Percentiles rank a stretch among this genome's conserved stretches.
These are phyloP conservation scores for Leucophora obtusa DNA, from an alignment of 2,888 invertebrate species.

Conservation along the genomic window DNA sequence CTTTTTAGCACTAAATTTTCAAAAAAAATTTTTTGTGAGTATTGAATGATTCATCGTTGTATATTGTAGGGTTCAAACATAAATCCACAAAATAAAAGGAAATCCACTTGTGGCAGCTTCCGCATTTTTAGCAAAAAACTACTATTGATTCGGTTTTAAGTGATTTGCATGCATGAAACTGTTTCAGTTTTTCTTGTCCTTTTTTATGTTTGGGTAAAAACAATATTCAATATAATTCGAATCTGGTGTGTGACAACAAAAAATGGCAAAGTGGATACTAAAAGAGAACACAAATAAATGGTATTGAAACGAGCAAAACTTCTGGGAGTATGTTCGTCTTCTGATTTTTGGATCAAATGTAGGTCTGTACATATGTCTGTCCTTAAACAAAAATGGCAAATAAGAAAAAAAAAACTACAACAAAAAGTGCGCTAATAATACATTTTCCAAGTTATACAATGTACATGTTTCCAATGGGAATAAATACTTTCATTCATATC, in stretches of 20 bases:
- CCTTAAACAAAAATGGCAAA: constrained; percentile 11
- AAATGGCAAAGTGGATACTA: constrained; percentile 18
- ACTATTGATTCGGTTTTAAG: constrained; percentile 53
- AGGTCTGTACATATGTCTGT: constrained; percentile 7
- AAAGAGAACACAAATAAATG: constrained; percentile 14
- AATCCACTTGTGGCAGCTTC: constrained; percentile 43
- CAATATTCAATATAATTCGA: constrained; percentile 34
- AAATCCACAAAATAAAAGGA: constrained; percentile 14
- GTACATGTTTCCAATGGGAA: constrained; percentile 27
- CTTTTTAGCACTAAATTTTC: too few relatives aligned
- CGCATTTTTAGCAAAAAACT: background rate
- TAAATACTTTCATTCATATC: constrained; percentile 14
- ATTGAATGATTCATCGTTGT: too few relatives aligned
- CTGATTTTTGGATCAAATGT: background rate
- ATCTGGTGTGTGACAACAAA: background rate
- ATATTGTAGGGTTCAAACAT: too few relatives aligned
- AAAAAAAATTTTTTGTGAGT: too few relatives aligned
- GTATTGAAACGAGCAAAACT: background rate
- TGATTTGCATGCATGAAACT: constrained; percentile 55
- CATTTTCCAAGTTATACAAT: constrained; percentile 17
- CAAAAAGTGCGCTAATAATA: constrained; percentile 34
- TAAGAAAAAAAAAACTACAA: background rate
- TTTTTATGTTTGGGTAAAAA: constrained; percentile 1
- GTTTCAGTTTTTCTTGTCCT: background rate
- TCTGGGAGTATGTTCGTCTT: background rate